A percentile compares a stretch with the other conserved stretches of the same genome.
These are phyloP conservation scores for Paraescarpia echinospica DNA, from an alignment of 1,140 invertebrate genomes.

Conservation along the genomic window DNA sequence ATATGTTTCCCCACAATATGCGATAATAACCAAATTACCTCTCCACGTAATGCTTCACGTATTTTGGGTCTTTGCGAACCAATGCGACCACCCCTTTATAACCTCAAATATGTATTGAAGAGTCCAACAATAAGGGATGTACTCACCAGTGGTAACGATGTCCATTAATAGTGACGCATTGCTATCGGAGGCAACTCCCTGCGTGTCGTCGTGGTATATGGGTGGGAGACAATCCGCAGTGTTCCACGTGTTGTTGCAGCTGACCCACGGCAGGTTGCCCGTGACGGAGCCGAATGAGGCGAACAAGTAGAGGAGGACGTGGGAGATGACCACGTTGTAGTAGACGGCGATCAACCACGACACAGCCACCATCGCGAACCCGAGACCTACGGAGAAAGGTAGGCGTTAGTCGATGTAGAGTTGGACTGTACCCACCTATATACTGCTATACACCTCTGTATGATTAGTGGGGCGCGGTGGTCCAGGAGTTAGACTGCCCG, in stretches of 20 bases:
- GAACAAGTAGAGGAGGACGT: constrained; percentile 91
- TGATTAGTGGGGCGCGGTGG: too few relatives aligned
- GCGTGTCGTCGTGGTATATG: constrained; percentile 4
- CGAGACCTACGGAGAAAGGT: constrained; percentile 7
- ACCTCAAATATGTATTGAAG: too few relatives aligned
- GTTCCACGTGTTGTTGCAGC: constrained; percentile 93
- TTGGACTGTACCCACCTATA: too few relatives aligned
- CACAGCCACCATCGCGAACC: constrained; percentile 23
- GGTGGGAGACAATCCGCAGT: constrained; percentile 59
- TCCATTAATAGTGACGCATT: background rate
- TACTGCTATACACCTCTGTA: too few relatives aligned
- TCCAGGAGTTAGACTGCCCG: too few relatives aligned
- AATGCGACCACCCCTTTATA: too few relatives aligned
- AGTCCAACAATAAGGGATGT: background rate
- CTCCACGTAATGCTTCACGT: too few relatives aligned
- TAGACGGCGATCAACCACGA: constrained; percentile 61
- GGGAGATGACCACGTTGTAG: constrained; percentile 97
- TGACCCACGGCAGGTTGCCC: constrained; percentile 83
- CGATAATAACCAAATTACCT: too few relatives aligned
- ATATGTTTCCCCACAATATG: too few relatives aligned
- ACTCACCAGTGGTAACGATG: background rate
- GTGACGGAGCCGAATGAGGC: constrained; percentile 49
- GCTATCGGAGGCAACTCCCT: background rate
- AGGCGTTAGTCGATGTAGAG: background rate
- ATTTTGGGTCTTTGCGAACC: too few relatives aligned